Evolutionary conservation across 2,113 vertebrate genomes (phyloP).

Genomic region (Probosciger aterrimus): DNA sequence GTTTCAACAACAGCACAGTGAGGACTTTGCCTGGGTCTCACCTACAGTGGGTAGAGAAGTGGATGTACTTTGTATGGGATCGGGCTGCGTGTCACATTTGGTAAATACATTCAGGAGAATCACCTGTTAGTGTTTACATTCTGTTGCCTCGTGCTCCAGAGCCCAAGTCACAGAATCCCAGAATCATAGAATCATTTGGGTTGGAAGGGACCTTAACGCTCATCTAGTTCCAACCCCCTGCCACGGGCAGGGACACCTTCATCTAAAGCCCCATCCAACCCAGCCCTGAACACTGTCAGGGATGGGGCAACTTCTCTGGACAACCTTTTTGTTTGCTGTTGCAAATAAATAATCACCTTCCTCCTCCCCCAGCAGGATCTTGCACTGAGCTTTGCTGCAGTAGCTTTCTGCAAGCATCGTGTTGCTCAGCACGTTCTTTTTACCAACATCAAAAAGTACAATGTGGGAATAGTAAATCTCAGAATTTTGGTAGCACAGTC

Average conservation of each 20-base stretch:
- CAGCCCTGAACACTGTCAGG: neutral
- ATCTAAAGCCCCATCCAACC: neutral
- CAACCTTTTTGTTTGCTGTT: neutral
- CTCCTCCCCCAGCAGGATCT: neutral
- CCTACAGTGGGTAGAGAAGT: fast-evolving
- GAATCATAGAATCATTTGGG: neutral
- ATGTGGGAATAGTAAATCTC: neutral
- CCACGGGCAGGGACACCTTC: neutral
- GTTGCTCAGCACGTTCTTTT: fast-evolving
- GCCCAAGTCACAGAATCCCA: neutral
- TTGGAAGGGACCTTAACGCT: neutral
- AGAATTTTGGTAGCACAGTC: neutral
- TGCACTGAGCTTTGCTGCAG: neutral
- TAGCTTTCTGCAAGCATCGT: neutral
- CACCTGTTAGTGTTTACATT: neutral
- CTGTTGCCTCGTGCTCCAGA: neutral
- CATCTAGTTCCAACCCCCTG: neutral
- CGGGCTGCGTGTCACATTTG: fast-evolving
- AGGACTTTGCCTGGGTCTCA: neutral
- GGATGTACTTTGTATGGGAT: fast-evolving
- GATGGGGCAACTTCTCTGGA: neutral
- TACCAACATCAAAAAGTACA: neutral
- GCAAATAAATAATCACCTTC: neutral
- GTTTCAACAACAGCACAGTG: neutral
- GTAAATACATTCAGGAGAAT: neutral